phyloP scores from a whole-genome alignment of 2,113 vertebrate species.

The Gnathonemus echidnorhynchus region DNA sequence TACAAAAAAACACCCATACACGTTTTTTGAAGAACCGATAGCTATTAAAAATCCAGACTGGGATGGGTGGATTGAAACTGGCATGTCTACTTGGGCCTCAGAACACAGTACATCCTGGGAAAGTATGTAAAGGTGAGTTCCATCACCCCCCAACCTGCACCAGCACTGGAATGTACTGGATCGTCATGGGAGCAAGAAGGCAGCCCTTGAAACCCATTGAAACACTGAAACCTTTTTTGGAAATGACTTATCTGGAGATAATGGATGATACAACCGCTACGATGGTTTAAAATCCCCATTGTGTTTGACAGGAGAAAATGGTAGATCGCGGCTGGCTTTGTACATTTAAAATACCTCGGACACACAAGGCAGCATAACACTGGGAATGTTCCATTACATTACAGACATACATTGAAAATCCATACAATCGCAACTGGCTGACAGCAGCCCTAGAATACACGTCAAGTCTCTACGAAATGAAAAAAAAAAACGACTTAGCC shows the following conservation, averaged over 20 bases:
- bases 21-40: not conserved
- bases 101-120: not conserved
- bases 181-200: not conserved
- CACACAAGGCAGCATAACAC: slow-evolving; percentile 48
- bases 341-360: slow-evolving; percentile 21
- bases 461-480: slow-evolving; percentile 21
- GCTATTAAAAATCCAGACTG: not conserved
- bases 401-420: slow-evolving; percentile 44
- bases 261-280: not conserved
- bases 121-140: not conserved
- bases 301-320: not conserved
- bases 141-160: not conserved
- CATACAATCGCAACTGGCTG: slow-evolving; percentile 52
- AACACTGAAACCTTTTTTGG: not conserved
- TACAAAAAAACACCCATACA: not conserved
- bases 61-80: not conserved
- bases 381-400: slow-evolving; percentile 26
- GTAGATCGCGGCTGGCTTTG: not conserved
- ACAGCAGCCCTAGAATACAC: slow-evolving; percentile 40
- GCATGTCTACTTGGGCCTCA: not conserved
- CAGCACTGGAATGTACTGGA: not conserved
- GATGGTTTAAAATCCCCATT: not conserved
- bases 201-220: not conserved
- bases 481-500: not conserved
- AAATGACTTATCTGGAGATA: not conserved